Conservation (phyloP, 2,888 invertebrate species). For the Caenorhabditis sinica region DNA sequence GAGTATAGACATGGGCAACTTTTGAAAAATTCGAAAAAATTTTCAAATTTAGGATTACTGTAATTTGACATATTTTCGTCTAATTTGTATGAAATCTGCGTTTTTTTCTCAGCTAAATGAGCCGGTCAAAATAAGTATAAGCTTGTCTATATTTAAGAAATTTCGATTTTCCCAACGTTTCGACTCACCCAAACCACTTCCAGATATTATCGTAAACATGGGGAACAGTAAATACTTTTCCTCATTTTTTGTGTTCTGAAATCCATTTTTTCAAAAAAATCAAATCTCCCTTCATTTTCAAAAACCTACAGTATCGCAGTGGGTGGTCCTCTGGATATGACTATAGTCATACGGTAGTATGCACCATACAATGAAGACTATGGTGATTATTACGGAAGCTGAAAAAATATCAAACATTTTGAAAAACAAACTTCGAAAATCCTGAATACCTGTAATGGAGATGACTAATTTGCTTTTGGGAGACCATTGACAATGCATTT, state of each 20-base stretch:
- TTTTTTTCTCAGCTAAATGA: too few relatives aligned
- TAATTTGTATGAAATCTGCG: too few relatives aligned
- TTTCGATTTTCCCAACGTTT: background rate
- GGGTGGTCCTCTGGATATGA: background rate
- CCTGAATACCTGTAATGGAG: background rate
- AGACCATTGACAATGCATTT: background rate
- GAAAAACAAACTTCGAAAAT: background rate
- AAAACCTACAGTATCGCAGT: constrained; percentile 26
- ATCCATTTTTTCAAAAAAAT: background rate
- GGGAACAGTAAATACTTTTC: constrained; percentile 24
- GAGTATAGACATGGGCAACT: too few relatives aligned
- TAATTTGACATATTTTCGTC: background rate
- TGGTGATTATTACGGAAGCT: background rate
- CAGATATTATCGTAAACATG: constrained; percentile 23
- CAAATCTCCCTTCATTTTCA: background rate
- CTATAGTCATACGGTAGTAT: constrained; percentile 29
- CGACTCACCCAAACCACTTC: constrained; percentile 36
- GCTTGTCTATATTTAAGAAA: background rate
- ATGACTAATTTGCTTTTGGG: background rate
- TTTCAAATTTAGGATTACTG: background rate
- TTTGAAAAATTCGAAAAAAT: constrained; percentile 1
- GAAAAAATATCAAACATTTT: too few relatives aligned
- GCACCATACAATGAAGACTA: background rate
- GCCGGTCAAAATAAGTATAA: too few relatives aligned
- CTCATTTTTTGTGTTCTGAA: background rate